phyloP scores from a whole-genome alignment of 2,888 invertebrate species.

The Thymelicus acteon region DNA sequence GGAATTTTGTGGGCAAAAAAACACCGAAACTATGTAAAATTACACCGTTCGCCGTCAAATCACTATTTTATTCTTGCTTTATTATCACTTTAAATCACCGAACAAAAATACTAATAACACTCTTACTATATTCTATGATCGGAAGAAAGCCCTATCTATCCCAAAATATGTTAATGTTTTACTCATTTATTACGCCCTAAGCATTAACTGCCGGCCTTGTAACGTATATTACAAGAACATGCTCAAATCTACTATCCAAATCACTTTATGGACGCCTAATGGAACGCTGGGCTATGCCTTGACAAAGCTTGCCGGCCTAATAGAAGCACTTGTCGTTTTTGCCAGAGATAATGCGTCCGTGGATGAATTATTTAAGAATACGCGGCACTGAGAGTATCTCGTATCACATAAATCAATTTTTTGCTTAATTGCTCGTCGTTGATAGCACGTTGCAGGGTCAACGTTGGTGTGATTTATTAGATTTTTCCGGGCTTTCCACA shows the following conservation, averaged over 20 bases:
- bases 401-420: conserved; percentile 32
- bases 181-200: too few species aligned
- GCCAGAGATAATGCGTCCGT: conserved; percentile 42
- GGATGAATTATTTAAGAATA: conserved; percentile 23
- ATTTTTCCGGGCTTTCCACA: conserved; percentile 6
- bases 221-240: conserved; percentile 36
- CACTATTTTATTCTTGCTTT: too few species aligned
- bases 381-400: too few species aligned
- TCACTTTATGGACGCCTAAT: conserved; percentile 78
- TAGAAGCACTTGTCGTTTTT: conserved; percentile 33
- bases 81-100: too few species aligned
- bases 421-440: conserved; percentile 34
- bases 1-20: too few species aligned
- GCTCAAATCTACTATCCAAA: conserved; percentile 73
- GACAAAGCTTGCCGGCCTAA: conserved; percentile 53
- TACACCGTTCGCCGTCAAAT: too few species aligned
- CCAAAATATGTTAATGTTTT: too few species aligned
- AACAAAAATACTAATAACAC: too few species aligned
- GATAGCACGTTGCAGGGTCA: conserved; percentile 28
- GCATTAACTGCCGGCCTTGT: too few species aligned
- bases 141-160: too few species aligned
- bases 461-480: conserved; percentile 25
- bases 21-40: too few species aligned
- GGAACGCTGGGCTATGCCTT: conserved; percentile 75
- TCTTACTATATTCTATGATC: too few species aligned